Evolutionary conservation across 2,113 vertebrate species (phyloP).

Genomic region (Elaphurus davidianus): DNA sequence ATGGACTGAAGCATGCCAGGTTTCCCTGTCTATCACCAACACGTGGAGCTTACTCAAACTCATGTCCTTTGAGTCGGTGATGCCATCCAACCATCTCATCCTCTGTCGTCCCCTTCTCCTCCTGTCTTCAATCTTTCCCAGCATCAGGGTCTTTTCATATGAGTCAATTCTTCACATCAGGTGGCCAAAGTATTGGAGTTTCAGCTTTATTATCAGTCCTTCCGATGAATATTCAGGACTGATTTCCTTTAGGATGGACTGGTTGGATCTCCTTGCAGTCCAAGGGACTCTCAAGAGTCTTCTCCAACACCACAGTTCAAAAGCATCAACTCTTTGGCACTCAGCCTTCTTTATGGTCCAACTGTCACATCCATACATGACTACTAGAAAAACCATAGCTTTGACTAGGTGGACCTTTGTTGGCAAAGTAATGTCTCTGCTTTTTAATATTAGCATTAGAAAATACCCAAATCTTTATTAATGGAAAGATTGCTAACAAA

Average conservation of each 20-base stretch:
- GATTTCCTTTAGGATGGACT: neutral
- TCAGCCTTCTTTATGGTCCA: neutral
- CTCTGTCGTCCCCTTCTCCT: neutral
- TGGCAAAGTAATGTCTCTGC: neutral
- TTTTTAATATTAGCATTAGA: neutral
- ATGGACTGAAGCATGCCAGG: accelerated
- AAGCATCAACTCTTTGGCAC: neutral
- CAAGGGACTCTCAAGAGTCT: neutral
- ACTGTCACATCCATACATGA: neutral
- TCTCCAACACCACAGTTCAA: neutral
- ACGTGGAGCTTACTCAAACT: neutral
- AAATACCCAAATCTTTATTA: neutral
- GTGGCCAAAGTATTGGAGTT: neutral
- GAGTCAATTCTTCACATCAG: neutral
- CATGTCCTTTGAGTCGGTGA: neutral
- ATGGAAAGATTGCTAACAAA: neutral
- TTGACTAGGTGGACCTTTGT: neutral
- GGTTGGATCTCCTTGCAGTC: neutral
- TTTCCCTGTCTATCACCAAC: neutral
- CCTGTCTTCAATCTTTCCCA: neutral
- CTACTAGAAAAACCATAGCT: neutral
- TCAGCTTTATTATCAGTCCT: neutral
- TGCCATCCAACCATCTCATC: neutral
- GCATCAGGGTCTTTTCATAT: neutral
- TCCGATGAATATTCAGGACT: neutral